A percentile compares a stretch with the other conserved stretches of the same genome.
These are phyloP conservation scores for Calonectris borealis DNA, from an alignment of 2,113 vertebrate genomes.

Conservation along the genomic window DNA sequence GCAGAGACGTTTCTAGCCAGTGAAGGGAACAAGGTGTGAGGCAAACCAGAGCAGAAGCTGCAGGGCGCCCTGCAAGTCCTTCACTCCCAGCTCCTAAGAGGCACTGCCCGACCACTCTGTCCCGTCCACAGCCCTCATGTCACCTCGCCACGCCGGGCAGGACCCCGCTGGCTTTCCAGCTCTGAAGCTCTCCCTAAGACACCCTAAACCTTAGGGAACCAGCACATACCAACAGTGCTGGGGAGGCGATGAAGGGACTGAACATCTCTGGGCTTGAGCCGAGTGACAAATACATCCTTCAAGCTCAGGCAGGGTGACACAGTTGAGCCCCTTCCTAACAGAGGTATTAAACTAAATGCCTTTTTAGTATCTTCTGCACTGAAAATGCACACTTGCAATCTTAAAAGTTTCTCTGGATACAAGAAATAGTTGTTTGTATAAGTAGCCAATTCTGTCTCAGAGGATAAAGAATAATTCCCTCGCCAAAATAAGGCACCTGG, in stretches of 20 bases:
- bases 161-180: neutral
- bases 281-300: neutral
- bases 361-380: neutral
- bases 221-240: neutral
- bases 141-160: rapidly evolving
- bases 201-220: neutral
- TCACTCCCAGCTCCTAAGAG: neutral
- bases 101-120: neutral
- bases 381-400: neutral
- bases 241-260: neutral
- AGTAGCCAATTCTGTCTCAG: neutral
- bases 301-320: neutral
- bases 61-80: rapidly evolving
- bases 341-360: neutral
- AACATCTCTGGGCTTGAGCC: neutral
- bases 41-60: neutral
- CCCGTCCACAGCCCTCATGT: neutral
- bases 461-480: neutral
- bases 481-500: neutral
- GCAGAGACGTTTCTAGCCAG: neutral
- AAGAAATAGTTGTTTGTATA: neutral
- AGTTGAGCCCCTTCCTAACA: neutral
- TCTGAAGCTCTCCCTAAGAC: neutral
- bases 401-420: neutral
- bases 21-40: rapidly evolving